phyloP scores from a whole-genome alignment of 1,140 invertebrate genomes.

The Dreissena polymorpha region DNA sequence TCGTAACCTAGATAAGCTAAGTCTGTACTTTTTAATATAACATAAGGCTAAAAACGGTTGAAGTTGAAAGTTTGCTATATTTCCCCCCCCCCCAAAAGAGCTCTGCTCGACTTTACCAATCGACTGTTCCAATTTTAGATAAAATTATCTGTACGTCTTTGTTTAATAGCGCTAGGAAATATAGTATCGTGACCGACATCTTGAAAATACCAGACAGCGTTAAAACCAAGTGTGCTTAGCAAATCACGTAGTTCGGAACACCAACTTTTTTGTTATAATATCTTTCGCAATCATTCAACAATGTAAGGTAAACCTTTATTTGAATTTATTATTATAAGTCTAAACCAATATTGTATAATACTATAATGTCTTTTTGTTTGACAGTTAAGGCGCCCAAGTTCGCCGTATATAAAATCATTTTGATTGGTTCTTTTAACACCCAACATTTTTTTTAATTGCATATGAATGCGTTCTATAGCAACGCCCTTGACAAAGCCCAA shows the following conservation, averaged over 20 bases:
- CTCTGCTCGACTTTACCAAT: too few relatives aligned
- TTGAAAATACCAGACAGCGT: slow-evolving; percentile 11
- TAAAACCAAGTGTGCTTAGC: slow-evolving; percentile 5
- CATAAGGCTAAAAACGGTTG: too few relatives aligned
- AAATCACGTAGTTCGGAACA: slow-evolving; percentile 4
- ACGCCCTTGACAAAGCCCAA: background rate
- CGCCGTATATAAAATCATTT: slow-evolving; percentile 22
- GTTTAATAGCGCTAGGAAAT: slow-evolving; percentile 11
- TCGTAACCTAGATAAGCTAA: too few relatives aligned
- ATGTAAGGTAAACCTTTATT: background rate
- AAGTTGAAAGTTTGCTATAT: too few relatives aligned
- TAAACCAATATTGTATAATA: slow-evolving; percentile 22
- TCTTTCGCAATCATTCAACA: background rate
- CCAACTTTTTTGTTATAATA: slow-evolving; percentile 8
- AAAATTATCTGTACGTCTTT: slow-evolving; percentile 11
- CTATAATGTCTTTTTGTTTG: background rate
- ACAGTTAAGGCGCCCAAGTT: slow-evolving; percentile 14
- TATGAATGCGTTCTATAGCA: too few relatives aligned
- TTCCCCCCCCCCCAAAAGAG: too few relatives aligned
- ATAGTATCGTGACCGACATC: slow-evolving; percentile 15
- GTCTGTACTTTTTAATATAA: too few relatives aligned
- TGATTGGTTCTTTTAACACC: slow-evolving; percentile 12
- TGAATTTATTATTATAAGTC: background rate
- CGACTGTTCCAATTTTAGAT: too few relatives aligned
- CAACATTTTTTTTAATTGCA: too few relatives aligned